phyloP scores from a whole-genome alignment of 2,888 invertebrate genomes.

The Deilephila elpenor region DNA sequence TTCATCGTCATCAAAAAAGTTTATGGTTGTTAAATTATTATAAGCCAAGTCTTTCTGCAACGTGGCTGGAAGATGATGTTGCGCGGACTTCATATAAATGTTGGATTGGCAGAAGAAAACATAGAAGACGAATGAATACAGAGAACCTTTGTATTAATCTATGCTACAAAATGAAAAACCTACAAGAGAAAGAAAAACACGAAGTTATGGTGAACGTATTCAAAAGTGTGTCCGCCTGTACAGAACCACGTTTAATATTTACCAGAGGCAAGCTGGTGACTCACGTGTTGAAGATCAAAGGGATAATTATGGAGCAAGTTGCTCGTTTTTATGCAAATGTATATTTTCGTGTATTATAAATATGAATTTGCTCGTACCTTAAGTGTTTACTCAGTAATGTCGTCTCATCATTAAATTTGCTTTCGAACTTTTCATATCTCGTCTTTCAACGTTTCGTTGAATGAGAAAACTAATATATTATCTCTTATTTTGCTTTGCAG shows the following conservation, averaged over 20 bases:
- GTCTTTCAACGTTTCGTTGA: not conserved
- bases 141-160: not conserved
- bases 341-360: constrained; percentile 35
- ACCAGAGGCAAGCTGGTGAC: constrained; percentile 51
- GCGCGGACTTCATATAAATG: too few relatives aligned
- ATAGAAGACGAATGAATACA: too few relatives aligned
- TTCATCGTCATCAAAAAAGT: too few relatives aligned
- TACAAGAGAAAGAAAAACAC: not conserved
- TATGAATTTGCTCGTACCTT: constrained; percentile 32
- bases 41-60: too few relatives aligned
- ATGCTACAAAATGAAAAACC: not conserved
- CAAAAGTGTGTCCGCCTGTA: constrained; percentile 39
- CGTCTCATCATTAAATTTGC: constrained; percentile 24
- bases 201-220: not conserved
- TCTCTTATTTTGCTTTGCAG: not conserved
- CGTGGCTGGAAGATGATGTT: too few relatives aligned
- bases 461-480: constrained; percentile 4
- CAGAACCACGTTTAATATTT: constrained; percentile 47
- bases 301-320: constrained; percentile 57
- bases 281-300: constrained; percentile 61
- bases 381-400: constrained; percentile 24
- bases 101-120: too few relatives aligned
- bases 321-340: constrained; percentile 54
- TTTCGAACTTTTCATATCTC: constrained; percentile 13
- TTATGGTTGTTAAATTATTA: too few relatives aligned